These are phyloP conservation scores for Tortrix viridana DNA, from an alignment of 2,888 invertebrate genomes.

Conservation along the genomic window DNA sequence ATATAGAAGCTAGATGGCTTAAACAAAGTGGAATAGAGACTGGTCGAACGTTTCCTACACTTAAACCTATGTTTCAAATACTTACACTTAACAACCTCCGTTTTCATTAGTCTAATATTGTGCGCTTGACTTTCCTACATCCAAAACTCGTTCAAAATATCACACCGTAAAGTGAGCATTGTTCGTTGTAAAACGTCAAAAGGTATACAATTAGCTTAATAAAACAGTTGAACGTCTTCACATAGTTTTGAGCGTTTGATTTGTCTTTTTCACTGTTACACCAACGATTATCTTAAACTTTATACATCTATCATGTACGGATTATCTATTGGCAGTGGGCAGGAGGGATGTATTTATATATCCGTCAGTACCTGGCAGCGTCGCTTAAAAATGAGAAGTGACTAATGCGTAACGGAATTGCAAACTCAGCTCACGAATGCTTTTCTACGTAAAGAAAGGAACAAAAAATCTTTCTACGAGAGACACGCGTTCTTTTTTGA, in stretches of 20 bases:
- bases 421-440: too few relatives aligned
- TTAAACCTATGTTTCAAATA: conserved; percentile 16
- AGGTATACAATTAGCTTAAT: conserved; percentile 23
- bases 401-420: too few relatives aligned
- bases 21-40: not conserved
- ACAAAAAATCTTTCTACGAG: too few relatives aligned
- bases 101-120: conserved; percentile 23
- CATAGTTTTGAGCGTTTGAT: conserved; percentile 1
- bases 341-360: too few relatives aligned
- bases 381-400: too few relatives aligned
- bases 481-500: too few relatives aligned
- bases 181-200: conserved; percentile 30
- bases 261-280: conserved; percentile 6
- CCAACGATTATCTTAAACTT: not conserved
- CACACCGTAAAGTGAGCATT: conserved; percentile 31
- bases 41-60: not conserved
- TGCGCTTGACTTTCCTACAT: conserved; percentile 33
- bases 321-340: too few relatives aligned
- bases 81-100: conserved; percentile 30
- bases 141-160: conserved; percentile 27
- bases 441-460: too few relatives aligned
- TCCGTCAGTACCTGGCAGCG: too few relatives aligned
- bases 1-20: too few relatives aligned
- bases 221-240: conserved; percentile 2
- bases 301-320: not conserved